A percentile compares a stretch with the other conserved stretches of the same genome.
Conservation (phyloP, 1,140 invertebrate genomes). For the Gonioctena quinquepunctata region DNA sequence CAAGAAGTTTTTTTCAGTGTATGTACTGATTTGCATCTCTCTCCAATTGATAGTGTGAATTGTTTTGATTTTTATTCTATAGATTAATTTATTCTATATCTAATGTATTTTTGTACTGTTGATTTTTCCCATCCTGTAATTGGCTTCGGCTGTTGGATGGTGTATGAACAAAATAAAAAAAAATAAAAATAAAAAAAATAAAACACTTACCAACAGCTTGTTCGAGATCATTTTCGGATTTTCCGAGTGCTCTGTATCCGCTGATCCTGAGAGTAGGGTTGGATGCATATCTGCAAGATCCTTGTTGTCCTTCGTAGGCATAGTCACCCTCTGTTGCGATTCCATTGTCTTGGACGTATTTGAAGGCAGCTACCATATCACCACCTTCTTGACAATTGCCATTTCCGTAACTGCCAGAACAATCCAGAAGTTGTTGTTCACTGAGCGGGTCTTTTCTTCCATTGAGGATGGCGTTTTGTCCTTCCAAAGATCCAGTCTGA, state of each 20-base stretch:
- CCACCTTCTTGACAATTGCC: constrained; percentile 59
- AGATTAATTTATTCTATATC: too few relatives aligned
- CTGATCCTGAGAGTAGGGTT: constrained; percentile 38
- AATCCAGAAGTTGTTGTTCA: constrained; percentile 28
- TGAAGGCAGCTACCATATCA: constrained; percentile 63
- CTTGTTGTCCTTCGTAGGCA: constrained; percentile 60
- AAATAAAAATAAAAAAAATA: too few relatives aligned
- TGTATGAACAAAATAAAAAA: too few relatives aligned
- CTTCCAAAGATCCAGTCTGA: neutral
- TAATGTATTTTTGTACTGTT: too few relatives aligned
- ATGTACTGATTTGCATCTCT: too few relatives aligned
- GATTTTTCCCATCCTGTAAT: too few relatives aligned
- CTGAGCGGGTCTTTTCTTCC: constrained; percentile 6
- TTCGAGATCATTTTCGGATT: constrained; percentile 69
- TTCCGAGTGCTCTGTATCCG: constrained; percentile 61
- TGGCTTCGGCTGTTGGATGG: too few relatives aligned
- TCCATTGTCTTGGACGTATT: constrained; percentile 70
- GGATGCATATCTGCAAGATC: constrained; percentile 13
- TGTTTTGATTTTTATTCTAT: too few relatives aligned
- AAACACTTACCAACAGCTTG: constrained; percentile 70
- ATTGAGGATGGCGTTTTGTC: constrained; percentile 1
- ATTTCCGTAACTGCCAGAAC: constrained; percentile 19
- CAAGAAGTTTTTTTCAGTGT: too few relatives aligned
- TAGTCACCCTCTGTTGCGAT: constrained; percentile 68
- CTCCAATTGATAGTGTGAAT: too few relatives aligned